These are phyloP conservation scores for Gracilinanus agilis DNA, from an alignment of 2,113 vertebrate genomes.

Conservation along the genomic window DNA sequence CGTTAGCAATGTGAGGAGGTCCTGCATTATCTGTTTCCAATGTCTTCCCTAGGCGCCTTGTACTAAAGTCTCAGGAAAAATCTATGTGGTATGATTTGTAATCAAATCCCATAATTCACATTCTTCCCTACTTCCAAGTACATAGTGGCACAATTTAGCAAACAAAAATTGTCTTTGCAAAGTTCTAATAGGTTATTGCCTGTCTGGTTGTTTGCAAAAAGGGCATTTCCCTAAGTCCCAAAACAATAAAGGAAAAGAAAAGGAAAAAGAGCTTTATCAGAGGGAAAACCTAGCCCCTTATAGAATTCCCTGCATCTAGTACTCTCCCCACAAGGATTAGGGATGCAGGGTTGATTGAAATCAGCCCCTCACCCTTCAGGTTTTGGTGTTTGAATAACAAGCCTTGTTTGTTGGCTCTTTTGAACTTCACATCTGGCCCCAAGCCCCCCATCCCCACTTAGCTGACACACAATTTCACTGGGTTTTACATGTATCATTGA, in stretches of 20 bases:
- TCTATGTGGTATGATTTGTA: background rate
- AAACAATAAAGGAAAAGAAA: background rate
- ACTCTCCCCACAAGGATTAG: too few species aligned
- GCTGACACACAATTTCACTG: too few species aligned
- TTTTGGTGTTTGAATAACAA: background rate
- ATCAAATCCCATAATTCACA: background rate
- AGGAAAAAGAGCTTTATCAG: background rate
- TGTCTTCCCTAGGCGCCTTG: background rate
- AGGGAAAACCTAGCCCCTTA: background rate
- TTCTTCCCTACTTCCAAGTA: background rate
- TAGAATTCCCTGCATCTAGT: too few species aligned
- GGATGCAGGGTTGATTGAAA: background rate
- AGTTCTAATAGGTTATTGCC: background rate
- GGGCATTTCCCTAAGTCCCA: background rate
- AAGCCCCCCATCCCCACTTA: background rate
- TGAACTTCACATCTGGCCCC: too few species aligned
- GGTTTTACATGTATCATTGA: too few species aligned
- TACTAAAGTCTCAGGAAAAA: background rate
- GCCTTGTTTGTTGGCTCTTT: background rate
- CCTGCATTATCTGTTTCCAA: background rate
- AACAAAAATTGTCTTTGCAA: background rate
- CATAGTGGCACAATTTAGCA: background rate
- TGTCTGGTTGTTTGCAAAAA: background rate
- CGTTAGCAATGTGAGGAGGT: background rate
- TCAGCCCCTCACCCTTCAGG: background rate